Evolutionary conservation across 2,888 invertebrate genomes (phyloP), one percentile per base, ranked within the genome.

Genomic region (Ichneumoninae sp.): DNA sequence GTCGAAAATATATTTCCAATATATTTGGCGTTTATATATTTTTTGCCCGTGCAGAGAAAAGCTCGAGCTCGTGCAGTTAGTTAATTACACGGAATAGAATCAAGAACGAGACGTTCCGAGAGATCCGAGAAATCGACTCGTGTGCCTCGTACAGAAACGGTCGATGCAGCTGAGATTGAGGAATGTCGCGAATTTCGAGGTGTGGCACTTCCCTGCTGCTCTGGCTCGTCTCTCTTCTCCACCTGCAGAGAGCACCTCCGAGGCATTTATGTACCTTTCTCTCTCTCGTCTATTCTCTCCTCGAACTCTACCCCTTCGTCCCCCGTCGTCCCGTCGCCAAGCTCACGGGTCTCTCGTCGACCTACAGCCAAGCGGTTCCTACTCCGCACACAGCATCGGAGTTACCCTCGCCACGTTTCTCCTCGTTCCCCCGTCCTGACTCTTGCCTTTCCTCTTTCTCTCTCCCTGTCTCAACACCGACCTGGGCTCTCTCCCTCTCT

Each of bases 121-220:
- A 16, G 30, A 30, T 52, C 10, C 8, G 22, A 26, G 57, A 57
- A 6, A 57, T 26, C 57, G 22, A 44, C 57, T 47, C 80, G 74
- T 26, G 30, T 40, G 26, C 36, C n/a, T 26, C 52, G 50, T 22
- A 16, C 44, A 22, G 68, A 26, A 44, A 22, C 47, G 77, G 16
- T 47, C 70, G 44, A 70, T 81, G 79, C 85, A 85, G 79, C 66
- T 47, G 66, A 82, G 85, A 76, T 76, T 74, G 88, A 87, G 91
- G 92, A 91, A 92, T 92, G 91, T 90, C 86, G 91, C 90, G 90
- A 91, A 92, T 92, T 47, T 92, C 90, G 90, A 92, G 92, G 92
- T 91, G 92, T 91, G 92, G 91, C 91, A 81, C 79, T 82, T 79
- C 50, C 73, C 54, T 60, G 47, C 54, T 60, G 47, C 74, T 74